Base-by-base conservation (phyloP, 2,888 invertebrate species). In the Rhagonycha lutea region DNA sequence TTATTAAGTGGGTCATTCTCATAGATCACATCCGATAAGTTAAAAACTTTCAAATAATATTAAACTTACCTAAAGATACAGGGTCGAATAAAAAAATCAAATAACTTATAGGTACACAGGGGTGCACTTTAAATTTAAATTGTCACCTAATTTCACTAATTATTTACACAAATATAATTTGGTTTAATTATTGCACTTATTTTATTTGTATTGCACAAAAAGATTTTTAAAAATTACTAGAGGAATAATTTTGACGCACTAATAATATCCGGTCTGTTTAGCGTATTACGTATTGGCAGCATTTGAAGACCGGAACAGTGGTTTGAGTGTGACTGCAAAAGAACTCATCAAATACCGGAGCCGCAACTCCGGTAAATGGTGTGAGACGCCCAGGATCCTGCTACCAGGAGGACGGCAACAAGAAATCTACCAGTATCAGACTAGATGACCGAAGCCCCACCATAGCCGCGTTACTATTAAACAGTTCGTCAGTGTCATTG, bases 261-360 rank as follows among this genome's bases (percentile, higher is more conserved):
- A 65, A 65, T 70, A 47, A 69, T 73, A 69, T 74, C 74, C 74
- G 74, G 74, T 65, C 65, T 26, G 60, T 14, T 24, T 61, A 11
- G 18, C 18, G 18, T 60, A 63, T 75, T 70, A 68, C 74, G 75
- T 69, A 63, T 73, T 70, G 68, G 23, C 62, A 74, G 68, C 74
- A 65, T 77, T 77, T 62, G 62, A 74, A 77, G 74, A 74, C 74
- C 77, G 77, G 74, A 77, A 77, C 77, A 73, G 76, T 68, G 70
- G 76, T 77, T 74, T 74, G 74, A 67, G 69, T 74, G 70, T 77
- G 72, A 74, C 77, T 74, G 77, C 74, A 74, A 72, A 75, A 69
- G 69, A 69, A 72, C 63, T 76, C 71, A 71, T 71, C 68, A 74
- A 72, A 71, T 74, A 74, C 71, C 72, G 74, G 73, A 74, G 77